These are phyloP conservation scores for Megalonaias nervosa DNA, from an alignment of 1,140 invertebrate genomes.

Conservation along the genomic window DNA sequence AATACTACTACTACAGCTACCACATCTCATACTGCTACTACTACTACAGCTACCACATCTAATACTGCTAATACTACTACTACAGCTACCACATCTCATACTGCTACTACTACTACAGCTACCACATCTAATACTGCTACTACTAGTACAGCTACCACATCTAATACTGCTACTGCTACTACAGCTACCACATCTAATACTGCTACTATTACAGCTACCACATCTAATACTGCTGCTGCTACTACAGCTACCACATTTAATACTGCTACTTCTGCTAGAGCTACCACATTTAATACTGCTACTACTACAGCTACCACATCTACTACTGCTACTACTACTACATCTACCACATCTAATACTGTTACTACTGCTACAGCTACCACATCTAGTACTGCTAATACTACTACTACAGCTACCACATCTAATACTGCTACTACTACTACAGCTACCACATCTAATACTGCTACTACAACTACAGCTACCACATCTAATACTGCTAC, in stretches of 20 bases:
- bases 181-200: conserved; percentile 1
- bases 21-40: conserved; percentile 18
- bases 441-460: conserved; percentile 33
- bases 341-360: conserved; percentile 7
- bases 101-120: conserved; percentile 31
- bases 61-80: conserved; percentile 34
- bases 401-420: conserved; percentile 35
- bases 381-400: conserved; percentile 26
- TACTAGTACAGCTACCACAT: conserved; percentile 29
- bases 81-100: conserved; percentile 29
- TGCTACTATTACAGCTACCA: not conserved
- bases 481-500: conserved; percentile 34
- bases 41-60: conserved; percentile 32
- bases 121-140: conserved; percentile 31
- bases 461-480: conserved; percentile 35
- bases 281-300: too few relatives aligned
- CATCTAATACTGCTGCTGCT: conserved; percentile 6
- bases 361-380: conserved; percentile 12
- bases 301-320: too few relatives aligned
- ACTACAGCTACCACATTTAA: conserved; percentile 5
- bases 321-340: too few relatives aligned
- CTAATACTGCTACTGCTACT: conserved; percentile 23
- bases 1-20: not conserved
- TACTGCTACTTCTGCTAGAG: conserved; percentile 2
- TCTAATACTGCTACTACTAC: conserved; percentile 35